Base-by-base conservation (phyloP, 2,888 invertebrate genomes). In the Tetanocera ferruginea region DNA sequence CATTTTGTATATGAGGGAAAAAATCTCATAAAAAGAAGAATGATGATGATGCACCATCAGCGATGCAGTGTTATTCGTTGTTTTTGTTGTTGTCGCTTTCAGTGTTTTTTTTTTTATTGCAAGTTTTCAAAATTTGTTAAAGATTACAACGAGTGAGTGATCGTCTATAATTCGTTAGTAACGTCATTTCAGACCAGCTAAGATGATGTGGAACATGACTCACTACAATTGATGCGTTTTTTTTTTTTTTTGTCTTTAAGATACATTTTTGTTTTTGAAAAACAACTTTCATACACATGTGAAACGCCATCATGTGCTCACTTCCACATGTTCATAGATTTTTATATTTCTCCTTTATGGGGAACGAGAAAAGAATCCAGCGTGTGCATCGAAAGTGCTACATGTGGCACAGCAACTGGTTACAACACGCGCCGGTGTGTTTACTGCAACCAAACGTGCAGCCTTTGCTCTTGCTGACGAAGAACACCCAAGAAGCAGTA, bases 91-190 rank as follows among this genome's bases (percentile, higher is more conserved):
- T 25, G 25, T 60, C 19, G 25, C 25, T 17, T 23, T 60, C 19
- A 28, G 25, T 28, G 14, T 14, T 60, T 60, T 23, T 43, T 67
- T 67, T 14, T 60, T 60, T 23, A 43, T 67, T 67, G 43, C 43
- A 67, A 43, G 17, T 14, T 23, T 34, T 60, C 4, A 37, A 5
- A 37, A 28, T 34, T 67, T 43, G 19, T 43, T 67, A 23, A 67
- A n/a, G 67, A 37, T 67, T 67, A 67, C 66, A 66, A 19, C n/a
- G 67, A 37, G 37, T 67, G 67, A 67, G 23, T 31, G 43, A 19
- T 9, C 23, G 19, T 5, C 57, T 60, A 23, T 60, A 14, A 23
- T 60, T 60, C 57, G 23, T 60, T 11, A 25, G 23, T 28, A 55
- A 23, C 55, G 23, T 55, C 55, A 23, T 55, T 23, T 19, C 55